Evolutionary conservation across 2,888 invertebrate species (phyloP), one percentile per base, ranked within the genome.

Genomic region (Cepaea hortensis): DNA sequence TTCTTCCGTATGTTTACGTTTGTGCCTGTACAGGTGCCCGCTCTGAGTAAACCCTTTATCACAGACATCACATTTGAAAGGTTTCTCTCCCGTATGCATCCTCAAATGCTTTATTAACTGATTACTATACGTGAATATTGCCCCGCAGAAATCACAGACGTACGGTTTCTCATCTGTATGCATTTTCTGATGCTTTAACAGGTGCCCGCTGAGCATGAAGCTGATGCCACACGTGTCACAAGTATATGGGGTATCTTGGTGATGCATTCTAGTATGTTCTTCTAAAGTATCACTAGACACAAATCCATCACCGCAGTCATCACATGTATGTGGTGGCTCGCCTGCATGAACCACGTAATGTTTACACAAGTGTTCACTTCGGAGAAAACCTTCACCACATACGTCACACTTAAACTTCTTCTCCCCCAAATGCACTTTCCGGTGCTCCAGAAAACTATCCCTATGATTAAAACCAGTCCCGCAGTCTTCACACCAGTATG

Each of bases 51-150:
- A 84, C 9, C 48, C 75, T 35, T 55, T 62, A 35, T 35, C 84
- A 62, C 84, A 84, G 3, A 84, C 35, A 48, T 70, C 73, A 55
- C 84, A 84, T 18, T 75, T 75, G 76, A 61, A 84, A 5, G 84
- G 84, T 35, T 76, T 73, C 73, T 84, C 84, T 23, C 84, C 84
- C 35, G 84, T 76, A 61, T 84, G 84, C 46, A 84, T 62, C 55
- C 84, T 73, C 18, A 9, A 75, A 46, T 84, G 84, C 13, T 73
- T 18, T 62, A 75, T 9, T 3, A 84, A 75, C 3, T 62, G n/a
- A 62, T 46, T 46, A 18, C 62, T 75, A 7, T 35, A 35, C 15
- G 75, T 13, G 61, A 84, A 84, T 46, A 35, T 35, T 75, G 70
- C 72, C 18, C 76, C 76, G 61, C 84, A 84, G n/a, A 35, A 62